Evolutionary conservation across 1,140 invertebrate genomes (phyloP).

Genomic region (Halictus rubicundus): DNA sequence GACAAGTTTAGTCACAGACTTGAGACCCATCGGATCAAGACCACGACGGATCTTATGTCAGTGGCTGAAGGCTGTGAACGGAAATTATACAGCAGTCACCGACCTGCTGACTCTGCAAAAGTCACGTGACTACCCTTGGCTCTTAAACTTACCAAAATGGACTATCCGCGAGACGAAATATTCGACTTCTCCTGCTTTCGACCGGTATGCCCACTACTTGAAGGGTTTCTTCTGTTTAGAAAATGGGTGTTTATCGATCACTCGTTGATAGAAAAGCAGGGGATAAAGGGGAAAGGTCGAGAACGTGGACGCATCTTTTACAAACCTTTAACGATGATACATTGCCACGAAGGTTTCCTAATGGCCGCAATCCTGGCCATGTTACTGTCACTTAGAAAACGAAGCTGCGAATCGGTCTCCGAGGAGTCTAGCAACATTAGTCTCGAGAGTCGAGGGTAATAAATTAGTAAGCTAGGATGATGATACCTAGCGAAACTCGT

Average conservation of each 20-base stretch:
- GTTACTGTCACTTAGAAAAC: slow-evolving; percentile 68
- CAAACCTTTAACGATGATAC: slow-evolving; percentile 72
- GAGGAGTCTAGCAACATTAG: slow-evolving; percentile 32
- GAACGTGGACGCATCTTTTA: slow-evolving; percentile 58
- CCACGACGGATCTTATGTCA: no score
- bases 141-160: no score
- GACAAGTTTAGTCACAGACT: no score
- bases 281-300: not conserved
- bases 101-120: no score
- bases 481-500: not conserved
- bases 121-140: no score
- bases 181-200: no score
- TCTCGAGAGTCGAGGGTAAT: slow-evolving; percentile 22
- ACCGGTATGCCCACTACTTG: no score
- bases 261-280: slow-evolving; percentile 7
- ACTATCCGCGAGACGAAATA: no score
- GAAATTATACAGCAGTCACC: no score
- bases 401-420: slow-evolving; percentile 49
- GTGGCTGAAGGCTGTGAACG: no score
- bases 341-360: slow-evolving; percentile 59
- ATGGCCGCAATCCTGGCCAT: slow-evolving; percentile 59
- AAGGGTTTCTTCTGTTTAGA: not conserved
- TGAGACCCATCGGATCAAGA: no score
- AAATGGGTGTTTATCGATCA: slow-evolving; percentile 28
- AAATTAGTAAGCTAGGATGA: not conserved